phyloP scores from a whole-genome alignment of 1,140 invertebrate genomes.

The Ceratina australensis region DNA sequence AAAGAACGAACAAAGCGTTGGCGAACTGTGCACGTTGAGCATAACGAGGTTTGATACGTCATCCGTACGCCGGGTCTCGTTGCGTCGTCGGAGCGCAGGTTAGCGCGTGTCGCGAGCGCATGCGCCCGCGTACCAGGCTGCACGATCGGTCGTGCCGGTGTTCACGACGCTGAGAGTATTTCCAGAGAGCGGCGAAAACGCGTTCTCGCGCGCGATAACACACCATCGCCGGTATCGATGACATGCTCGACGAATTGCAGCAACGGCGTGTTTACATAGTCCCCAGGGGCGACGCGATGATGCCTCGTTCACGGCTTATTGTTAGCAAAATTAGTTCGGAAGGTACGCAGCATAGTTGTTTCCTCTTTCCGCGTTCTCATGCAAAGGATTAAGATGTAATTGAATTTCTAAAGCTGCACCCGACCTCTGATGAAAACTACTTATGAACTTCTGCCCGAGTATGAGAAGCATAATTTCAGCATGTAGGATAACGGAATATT shows the following conservation, averaged over 20 bases:
- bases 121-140: slow-evolving; percentile 20
- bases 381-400: too few relatives aligned
- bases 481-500: too few relatives aligned
- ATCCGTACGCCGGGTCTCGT: slow-evolving; percentile 32
- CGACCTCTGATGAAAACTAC: too few relatives aligned
- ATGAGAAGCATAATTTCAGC: too few relatives aligned
- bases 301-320: neutral
- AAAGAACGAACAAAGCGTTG: slow-evolving; percentile 36
- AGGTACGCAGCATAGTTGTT: neutral
- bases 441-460: too few relatives aligned
- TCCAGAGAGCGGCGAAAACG: slow-evolving; percentile 33
- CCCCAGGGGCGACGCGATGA: neutral
- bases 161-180: neutral
- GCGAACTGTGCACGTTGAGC: neutral
- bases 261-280: neutral
- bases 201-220: slow-evolving; percentile 38
- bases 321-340: slow-evolving; percentile 6
- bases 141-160: neutral
- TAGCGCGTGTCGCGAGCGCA: slow-evolving; percentile 42
- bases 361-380: too few relatives aligned
- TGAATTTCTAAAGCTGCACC: too few relatives aligned
- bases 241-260: slow-evolving; percentile 32
- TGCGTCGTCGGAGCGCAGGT: slow-evolving; percentile 33
- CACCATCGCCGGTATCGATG: slow-evolving; percentile 13
- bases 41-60: slow-evolving; percentile 48